Evolutionary conservation across 2,888 invertebrate genomes (phyloP).

Genomic region (Ophion ventricosus): DNA sequence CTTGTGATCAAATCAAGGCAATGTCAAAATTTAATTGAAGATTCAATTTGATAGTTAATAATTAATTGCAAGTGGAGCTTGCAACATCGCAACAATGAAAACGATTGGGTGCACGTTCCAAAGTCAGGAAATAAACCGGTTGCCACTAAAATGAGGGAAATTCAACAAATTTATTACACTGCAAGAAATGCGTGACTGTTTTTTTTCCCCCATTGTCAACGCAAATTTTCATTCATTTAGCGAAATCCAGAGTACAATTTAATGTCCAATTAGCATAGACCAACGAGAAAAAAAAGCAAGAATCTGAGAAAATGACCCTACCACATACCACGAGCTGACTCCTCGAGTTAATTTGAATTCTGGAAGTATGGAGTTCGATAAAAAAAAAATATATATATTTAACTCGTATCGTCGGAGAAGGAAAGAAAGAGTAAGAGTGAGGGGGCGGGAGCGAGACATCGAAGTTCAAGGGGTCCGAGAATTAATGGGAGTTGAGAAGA

Average conservation of each 20-base stretch:
- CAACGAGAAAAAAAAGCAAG: not conserved
- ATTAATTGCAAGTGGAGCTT: too few species aligned
- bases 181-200: not conserved
- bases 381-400: not conserved
- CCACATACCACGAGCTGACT: not conserved
- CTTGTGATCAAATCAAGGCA: too few species aligned
- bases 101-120: too few species aligned
- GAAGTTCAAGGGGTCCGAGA: conserved; percentile 44
- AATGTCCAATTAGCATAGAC: not conserved
- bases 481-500: conserved; percentile 18
- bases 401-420: not conserved
- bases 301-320: conserved; percentile 10
- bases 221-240: not conserved
- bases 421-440: conserved; percentile 19
- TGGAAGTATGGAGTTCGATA: not conserved
- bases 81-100: too few species aligned
- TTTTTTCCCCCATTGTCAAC: not conserved
- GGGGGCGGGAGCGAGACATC: conserved; percentile 43
- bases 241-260: not conserved
- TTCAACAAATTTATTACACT: not conserved
- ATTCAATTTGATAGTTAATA: too few species aligned
- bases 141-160: not conserved
- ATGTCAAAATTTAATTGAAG: too few species aligned
- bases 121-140: too few species aligned
- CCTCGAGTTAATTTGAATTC: conserved; percentile 21